These are phyloP conservation scores for Sitophilus oryzae DNA, from an alignment of 1,140 invertebrate species.

Conservation along the genomic window DNA sequence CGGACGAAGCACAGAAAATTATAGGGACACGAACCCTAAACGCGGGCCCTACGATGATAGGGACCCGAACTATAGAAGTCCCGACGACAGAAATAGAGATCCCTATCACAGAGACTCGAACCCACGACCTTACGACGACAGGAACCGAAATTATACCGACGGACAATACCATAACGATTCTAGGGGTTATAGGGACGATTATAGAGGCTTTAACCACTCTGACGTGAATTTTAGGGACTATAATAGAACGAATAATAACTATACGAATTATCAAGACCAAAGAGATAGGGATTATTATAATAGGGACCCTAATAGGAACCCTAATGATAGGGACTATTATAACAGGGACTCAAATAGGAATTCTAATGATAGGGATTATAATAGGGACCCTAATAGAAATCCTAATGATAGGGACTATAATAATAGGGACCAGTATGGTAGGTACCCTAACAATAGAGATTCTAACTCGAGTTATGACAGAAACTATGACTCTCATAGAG, in stretches of 20 bases:
- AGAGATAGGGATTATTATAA: background rate
- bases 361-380: conserved; percentile 6
- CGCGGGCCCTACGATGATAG: conserved; percentile 6
- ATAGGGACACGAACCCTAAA: conserved; percentile 13
- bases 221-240: background rate
- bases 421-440: conserved; percentile 12
- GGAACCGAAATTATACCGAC: conserved; percentile 1
- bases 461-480: too few species aligned
- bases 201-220: background rate
- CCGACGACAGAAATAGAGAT: conserved; percentile 7
- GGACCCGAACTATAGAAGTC: conserved; percentile 6
- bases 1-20: conserved; percentile 2
- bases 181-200: background rate
- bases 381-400: conserved; percentile 7
- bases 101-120: background rate
- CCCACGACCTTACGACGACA: background rate
- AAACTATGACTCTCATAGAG: conserved; percentile 7
- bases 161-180: background rate
- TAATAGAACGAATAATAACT: background rate
- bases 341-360: conserved; percentile 1
- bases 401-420: conserved; percentile 14
- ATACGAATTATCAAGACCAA: conserved; percentile 2
- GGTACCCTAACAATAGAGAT: conserved; percentile 14
- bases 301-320: background rate
- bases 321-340: conserved; percentile 2